Conservation (phyloP, 2,113 vertebrate genomes). For the Bolborhynchus lineola region DNA sequence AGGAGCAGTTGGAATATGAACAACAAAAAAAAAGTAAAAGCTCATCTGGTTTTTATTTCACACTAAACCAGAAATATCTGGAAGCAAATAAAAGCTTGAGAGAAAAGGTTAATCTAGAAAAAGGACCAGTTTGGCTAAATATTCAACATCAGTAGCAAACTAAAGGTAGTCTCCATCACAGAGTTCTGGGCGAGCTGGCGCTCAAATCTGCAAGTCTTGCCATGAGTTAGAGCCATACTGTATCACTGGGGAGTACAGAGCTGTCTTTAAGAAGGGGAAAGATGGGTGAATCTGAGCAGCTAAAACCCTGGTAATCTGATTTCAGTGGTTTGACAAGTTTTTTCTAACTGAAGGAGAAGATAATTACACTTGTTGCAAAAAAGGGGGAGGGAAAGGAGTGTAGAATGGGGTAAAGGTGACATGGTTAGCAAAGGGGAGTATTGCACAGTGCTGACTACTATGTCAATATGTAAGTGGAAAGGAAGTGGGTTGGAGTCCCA, state of each 20-base stretch:
- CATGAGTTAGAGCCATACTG: not conserved
- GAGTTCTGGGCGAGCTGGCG: not conserved
- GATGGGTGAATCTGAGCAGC: not conserved
- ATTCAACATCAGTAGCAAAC: not conserved
- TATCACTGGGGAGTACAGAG: not conserved
- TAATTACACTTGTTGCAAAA: not conserved
- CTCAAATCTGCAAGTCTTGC: not conserved
- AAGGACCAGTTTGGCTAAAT: not conserved
- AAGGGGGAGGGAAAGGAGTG: not conserved
- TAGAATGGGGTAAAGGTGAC: not conserved
- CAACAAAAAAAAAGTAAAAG: not conserved
- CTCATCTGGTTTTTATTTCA: not conserved
- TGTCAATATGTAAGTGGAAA: not conserved
- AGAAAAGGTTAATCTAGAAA: not conserved
- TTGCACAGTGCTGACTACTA: not conserved
- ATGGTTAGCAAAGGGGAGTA: not conserved
- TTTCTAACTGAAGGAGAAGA: not conserved
- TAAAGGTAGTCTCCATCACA: not conserved
- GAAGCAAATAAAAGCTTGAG: not conserved
- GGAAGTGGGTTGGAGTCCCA: not conserved
- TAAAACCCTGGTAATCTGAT: not conserved
- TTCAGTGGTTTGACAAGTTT: not conserved
- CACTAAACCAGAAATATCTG: not conserved
- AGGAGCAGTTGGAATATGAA: not conserved
- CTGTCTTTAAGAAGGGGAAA: not conserved